Evolutionary conservation across 2,888 invertebrate genomes (phyloP).

Genomic region (Penaeus monodon): DNA sequence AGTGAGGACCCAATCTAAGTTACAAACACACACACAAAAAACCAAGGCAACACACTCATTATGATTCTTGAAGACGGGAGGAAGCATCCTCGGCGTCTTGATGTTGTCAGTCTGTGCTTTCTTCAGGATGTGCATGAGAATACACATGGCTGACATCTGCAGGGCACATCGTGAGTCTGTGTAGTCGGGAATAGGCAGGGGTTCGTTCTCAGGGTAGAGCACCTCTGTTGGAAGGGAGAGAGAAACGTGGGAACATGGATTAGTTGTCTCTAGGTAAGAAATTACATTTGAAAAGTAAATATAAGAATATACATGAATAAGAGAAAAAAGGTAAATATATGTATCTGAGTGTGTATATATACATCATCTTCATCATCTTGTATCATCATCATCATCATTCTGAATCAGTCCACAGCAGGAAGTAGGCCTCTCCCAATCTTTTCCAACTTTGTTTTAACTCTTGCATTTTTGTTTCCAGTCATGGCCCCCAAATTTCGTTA

Average conservation of each 20-base stretch:
- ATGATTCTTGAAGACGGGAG: constrained; percentile 84
- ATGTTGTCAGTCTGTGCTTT: constrained; percentile 91
- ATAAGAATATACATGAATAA: constrained; percentile 62
- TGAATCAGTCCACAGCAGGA: too few relatives aligned
- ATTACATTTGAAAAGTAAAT: constrained; percentile 24
- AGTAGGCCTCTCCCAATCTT: too few relatives aligned
- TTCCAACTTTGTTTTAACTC: too few relatives aligned
- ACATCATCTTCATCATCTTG: too few relatives aligned
- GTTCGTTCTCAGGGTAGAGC: constrained; percentile 90
- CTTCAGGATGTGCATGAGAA: constrained; percentile 95
- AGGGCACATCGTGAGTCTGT: constrained; percentile 87
- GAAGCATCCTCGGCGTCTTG: constrained; percentile 83
- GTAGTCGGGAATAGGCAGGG: constrained; percentile 89
- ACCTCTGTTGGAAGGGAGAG: constrained; percentile 74
- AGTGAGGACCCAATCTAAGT: too few relatives aligned
- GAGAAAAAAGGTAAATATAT: background rate
- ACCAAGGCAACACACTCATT: constrained; percentile 76
- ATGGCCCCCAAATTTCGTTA: too few relatives aligned
- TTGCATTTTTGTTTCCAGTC: too few relatives aligned
- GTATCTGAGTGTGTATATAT: too few relatives aligned
- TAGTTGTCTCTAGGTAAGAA: too few relatives aligned
- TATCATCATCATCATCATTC: too few relatives aligned
- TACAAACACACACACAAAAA: too few relatives aligned
- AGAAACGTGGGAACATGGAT: too few relatives aligned
- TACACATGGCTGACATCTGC: constrained; percentile 94